phyloP scores from a whole-genome alignment of 2,113 vertebrate species.

The Panthera leo region DNA sequence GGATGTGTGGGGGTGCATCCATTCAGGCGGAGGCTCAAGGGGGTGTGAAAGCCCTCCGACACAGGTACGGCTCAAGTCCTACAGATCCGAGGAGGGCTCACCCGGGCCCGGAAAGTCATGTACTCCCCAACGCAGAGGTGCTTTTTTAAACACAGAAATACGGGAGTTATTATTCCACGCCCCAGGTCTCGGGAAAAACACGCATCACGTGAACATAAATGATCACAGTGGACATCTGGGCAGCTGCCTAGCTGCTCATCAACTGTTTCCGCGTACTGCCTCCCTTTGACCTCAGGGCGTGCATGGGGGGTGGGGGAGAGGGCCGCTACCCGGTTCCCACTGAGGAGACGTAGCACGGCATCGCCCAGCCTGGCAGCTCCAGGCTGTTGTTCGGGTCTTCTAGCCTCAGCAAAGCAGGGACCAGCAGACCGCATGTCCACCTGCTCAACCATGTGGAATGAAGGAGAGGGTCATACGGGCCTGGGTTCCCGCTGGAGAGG shows the following conservation, averaged over 20 bases:
- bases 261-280: not conserved
- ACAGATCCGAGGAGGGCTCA: not conserved
- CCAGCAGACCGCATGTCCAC: not conserved
- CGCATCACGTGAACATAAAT: not conserved
- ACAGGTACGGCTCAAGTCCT: not conserved
- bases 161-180: not conserved
- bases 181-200: not conserved
- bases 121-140: not conserved
- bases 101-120: not conserved
- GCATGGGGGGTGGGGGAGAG: not conserved
- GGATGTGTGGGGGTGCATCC: fast-evolving
- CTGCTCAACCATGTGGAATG: fast-evolving
- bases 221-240: not conserved
- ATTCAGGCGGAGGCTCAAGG: not conserved
- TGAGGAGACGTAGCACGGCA: not conserved
- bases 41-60: not conserved
- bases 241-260: not conserved
- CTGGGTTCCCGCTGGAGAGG: not conserved
- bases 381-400: fast-evolving
- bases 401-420: no score
- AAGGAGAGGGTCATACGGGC: not conserved
- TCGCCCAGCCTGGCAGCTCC: not conserved
- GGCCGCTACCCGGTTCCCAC: no score
- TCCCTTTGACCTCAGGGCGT: not conserved
- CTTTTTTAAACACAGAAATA: not conserved